Percentiles rank a stretch among this genome's conserved stretches.
These are phyloP conservation scores for Illadopsis cleaveri DNA, from an alignment of 2,113 vertebrate species.

Conservation along the genomic window DNA sequence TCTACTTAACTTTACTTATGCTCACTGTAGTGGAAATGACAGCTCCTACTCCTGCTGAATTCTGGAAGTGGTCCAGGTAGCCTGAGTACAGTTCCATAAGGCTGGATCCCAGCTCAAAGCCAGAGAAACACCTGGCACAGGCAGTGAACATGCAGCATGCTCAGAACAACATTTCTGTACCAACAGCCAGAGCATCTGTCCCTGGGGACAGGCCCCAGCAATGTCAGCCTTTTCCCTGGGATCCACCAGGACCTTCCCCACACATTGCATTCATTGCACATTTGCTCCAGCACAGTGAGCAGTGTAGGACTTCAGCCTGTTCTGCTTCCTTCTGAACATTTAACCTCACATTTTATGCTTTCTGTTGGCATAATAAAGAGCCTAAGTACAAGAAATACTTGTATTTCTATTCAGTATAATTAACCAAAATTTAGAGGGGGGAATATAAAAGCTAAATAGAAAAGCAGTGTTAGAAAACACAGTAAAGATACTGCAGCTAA, in stretches of 20 bases:
- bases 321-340: neutral
- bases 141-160: accelerated
- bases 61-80: neutral
- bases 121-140: neutral
- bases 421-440: neutral
- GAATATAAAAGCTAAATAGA: neutral
- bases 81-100: neutral
- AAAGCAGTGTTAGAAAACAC: neutral
- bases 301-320: neutral
- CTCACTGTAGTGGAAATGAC: neutral
- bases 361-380: neutral
- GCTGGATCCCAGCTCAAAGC: neutral
- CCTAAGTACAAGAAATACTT: neutral
- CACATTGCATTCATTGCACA: neutral
- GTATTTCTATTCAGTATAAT: neutral
- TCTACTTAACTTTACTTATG: neutral
- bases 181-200: neutral
- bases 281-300: neutral
- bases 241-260: neutral
- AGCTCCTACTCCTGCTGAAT: neutral
- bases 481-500: neutral
- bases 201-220: neutral
- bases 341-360: neutral
- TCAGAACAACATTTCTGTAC: neutral
- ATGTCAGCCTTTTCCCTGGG: neutral